Conservation (phyloP, 2,888 invertebrate genomes). For the Chaetogeoica ovagalla region DNA sequence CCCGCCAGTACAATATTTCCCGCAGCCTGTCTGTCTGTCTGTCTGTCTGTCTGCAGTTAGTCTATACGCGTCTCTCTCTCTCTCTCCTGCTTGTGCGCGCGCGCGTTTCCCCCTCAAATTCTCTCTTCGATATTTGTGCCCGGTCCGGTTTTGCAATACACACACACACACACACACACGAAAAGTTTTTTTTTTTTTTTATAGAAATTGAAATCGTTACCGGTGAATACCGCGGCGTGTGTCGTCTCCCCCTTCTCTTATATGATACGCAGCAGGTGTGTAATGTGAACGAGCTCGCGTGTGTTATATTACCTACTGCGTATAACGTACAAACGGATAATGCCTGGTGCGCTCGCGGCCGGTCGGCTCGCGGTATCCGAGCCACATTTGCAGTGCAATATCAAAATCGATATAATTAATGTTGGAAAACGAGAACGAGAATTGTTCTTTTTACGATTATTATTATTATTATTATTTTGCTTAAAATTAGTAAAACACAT, state of each 20-base stretch:
- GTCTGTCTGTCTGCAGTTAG: not conserved
- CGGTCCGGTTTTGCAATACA: constrained; percentile 36
- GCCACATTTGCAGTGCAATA: constrained; percentile 29
- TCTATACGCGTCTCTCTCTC: not conserved
- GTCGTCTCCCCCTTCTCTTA: not conserved
- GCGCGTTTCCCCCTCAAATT: not conserved
- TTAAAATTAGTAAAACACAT: not conserved
- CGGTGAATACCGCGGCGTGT: not conserved
- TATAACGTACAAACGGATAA: too few relatives aligned
- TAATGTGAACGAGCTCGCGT: not conserved
- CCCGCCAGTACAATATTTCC: constrained; percentile 9
- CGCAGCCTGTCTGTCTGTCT: constrained; percentile 5
- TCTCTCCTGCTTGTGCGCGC: not conserved
- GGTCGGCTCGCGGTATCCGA: too few relatives aligned
- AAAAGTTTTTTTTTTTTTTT: constrained; percentile 23
- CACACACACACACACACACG: not conserved
- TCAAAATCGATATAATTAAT: constrained; percentile 11
- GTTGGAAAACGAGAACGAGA: constrained; percentile 31
- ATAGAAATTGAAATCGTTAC: constrained; percentile 51
- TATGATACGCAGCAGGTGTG: not conserved
- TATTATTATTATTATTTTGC: not conserved
- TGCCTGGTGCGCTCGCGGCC: too few relatives aligned
- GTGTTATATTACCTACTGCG: too few relatives aligned
- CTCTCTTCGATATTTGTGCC: constrained; percentile 3
- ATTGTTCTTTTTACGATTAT: not conserved